These are phyloP conservation scores for Drosophila multiciliata DNA, from an alignment of 2,888 invertebrate species.

Conservation along the genomic window DNA sequence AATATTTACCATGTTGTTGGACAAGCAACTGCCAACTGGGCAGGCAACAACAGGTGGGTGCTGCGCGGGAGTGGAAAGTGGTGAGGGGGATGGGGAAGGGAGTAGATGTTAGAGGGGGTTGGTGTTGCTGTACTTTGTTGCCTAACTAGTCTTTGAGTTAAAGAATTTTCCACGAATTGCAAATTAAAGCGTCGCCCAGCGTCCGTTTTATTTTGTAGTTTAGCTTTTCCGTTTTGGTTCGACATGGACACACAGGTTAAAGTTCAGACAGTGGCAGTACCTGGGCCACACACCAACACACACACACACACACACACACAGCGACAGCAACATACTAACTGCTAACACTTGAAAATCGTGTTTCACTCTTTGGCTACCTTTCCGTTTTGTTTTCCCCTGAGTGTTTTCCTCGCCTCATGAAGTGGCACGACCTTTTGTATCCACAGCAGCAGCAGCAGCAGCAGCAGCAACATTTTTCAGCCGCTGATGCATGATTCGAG, in stretches of 20 bases:
- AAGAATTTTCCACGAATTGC: constrained; percentile 82
- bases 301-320: not conserved
- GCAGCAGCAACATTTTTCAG: constrained; percentile 16
- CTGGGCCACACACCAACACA: constrained; percentile 13
- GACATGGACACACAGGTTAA: constrained; percentile 63
- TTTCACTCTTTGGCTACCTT: constrained; percentile 60
- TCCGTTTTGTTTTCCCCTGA: constrained; percentile 51
- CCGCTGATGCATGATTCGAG: constrained; percentile 60
- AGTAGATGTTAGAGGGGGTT: not conserved
- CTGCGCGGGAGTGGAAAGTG: not conserved
- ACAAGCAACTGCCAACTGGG: constrained; percentile 52
- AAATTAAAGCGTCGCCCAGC: constrained; percentile 77
- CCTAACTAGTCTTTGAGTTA: constrained; percentile 63
- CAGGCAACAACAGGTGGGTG: constrained; percentile 20
- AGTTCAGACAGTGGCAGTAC: constrained; percentile 71
- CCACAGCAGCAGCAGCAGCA: constrained; percentile 3
- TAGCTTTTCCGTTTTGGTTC: constrained; percentile 28
- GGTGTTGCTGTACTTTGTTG: constrained; percentile 9
- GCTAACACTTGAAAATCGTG: constrained; percentile 67
- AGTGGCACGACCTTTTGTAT: constrained; percentile 61
- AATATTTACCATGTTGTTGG: constrained; percentile 76
- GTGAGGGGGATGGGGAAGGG: not conserved
- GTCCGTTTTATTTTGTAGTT: constrained; percentile 29
- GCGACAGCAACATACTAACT: constrained; percentile 7
- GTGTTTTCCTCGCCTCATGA: constrained; percentile 48